Evolutionary conservation across 2,888 invertebrate species (phyloP).

Genomic region (Lithophane socia): DNA sequence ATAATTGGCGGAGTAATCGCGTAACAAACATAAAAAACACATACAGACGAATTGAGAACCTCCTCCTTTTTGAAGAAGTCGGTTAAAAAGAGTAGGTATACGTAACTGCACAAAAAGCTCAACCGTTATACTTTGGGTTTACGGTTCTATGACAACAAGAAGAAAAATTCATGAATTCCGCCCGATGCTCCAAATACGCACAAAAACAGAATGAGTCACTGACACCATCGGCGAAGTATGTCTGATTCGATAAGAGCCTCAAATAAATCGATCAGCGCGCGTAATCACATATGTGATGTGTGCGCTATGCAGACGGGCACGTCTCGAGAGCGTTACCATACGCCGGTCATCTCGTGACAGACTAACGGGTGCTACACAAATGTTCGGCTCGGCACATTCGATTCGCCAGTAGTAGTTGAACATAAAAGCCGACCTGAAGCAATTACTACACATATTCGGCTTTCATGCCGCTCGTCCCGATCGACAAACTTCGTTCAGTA

Average conservation of each 20-base stretch:
- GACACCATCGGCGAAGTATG: constrained; percentile 4
- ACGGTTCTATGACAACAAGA: constrained; percentile 44
- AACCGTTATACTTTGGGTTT: constrained; percentile 34
- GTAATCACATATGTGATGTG: not conserved
- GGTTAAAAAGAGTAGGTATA: too few species aligned
- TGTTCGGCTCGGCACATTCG: not conserved
- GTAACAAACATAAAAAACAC: too few species aligned
- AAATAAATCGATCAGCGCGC: constrained; percentile 26
- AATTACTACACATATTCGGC: not conserved
- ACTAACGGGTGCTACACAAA: not conserved
- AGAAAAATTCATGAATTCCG: not conserved
- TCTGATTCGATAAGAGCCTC: constrained; percentile 32
- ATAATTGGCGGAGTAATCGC: too few species aligned
- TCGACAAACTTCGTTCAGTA: not conserved
- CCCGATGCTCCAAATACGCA: not conserved
- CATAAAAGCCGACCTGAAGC: not conserved
- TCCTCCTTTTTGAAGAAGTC: too few species aligned
- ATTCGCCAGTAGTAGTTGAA: not conserved
- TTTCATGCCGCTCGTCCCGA: not conserved
- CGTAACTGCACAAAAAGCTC: constrained; percentile 20
- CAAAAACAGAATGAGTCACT: constrained; percentile 28
- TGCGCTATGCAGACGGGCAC: constrained; percentile 4
- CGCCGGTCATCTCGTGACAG: constrained; percentile 24
- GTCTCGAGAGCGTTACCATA: not conserved
- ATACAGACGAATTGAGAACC: too few species aligned